These are phyloP conservation scores for Eupeodes latifasciatus DNA, from an alignment of 2,888 invertebrate species.

Conservation along the genomic window DNA sequence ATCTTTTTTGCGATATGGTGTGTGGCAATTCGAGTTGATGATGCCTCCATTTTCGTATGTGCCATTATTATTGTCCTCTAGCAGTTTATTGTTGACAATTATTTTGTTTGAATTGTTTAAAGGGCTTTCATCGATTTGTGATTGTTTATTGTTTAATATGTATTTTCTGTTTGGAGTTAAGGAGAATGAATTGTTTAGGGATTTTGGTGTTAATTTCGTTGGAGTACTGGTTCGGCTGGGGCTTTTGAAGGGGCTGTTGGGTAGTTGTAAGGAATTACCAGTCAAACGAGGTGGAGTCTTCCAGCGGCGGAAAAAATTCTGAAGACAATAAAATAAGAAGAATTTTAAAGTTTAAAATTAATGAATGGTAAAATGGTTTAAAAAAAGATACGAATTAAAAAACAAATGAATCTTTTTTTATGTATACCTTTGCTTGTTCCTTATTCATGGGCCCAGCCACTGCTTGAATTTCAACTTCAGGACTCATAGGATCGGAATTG, in stretches of 20 bases:
- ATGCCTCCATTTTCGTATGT: slow-evolving; percentile 36
- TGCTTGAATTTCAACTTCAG: slow-evolving; percentile 91
- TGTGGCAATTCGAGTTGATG: slow-evolving; percentile 45
- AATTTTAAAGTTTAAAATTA: not conserved
- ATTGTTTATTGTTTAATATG: slow-evolving; percentile 43
- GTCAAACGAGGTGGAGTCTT: slow-evolving; percentile 90
- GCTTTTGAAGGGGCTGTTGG: slow-evolving; percentile 78
- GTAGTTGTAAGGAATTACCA: slow-evolving; percentile 77
- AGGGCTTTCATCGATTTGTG: slow-evolving; percentile 15
- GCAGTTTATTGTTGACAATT: slow-evolving; percentile 26
- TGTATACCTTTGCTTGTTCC: slow-evolving; percentile 86
- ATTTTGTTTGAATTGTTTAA: slow-evolving; percentile 26
- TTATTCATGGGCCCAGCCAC: slow-evolving; percentile 96
- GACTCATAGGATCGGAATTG: slow-evolving; percentile 88
- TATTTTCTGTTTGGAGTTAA: slow-evolving; percentile 60
- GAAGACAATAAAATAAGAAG: slow-evolving; percentile 21
- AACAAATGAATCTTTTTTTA: too few relatives aligned
- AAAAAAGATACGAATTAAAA: too few relatives aligned
- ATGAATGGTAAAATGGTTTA: not conserved
- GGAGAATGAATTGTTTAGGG: slow-evolving; percentile 22
- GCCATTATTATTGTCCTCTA: slow-evolving; percentile 70
- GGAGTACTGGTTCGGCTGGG: slow-evolving; percentile 77
- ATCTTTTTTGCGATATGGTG: slow-evolving; percentile 77
- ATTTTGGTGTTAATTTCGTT: slow-evolving; percentile 68
- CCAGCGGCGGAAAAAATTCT: slow-evolving; percentile 90